Percentiles rank a stretch among this genome's conserved stretches.
phyloP scores from a whole-genome alignment of 2,797 vertebrate species.

The Lacerta agilis region DNA sequence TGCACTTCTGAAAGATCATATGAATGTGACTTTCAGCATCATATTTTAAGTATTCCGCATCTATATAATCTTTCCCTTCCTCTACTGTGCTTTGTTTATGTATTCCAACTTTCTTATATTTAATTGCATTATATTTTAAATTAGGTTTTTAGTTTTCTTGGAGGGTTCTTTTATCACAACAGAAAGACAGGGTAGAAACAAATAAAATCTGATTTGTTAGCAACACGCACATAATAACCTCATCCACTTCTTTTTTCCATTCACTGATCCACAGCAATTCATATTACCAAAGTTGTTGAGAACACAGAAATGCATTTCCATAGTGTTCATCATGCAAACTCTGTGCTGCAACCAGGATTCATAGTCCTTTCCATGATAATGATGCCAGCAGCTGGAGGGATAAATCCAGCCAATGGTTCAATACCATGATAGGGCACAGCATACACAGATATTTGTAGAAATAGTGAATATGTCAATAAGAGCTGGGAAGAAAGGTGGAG shows the following conservation, averaged over 20 bases:
- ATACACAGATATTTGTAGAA: background rate
- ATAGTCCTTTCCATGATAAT: background rate
- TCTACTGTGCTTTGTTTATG: background rate
- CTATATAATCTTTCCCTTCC: no score
- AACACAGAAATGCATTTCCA: background rate
- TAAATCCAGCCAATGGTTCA: background rate
- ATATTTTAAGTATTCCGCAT: no score
- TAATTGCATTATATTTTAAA: background rate
- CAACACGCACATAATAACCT: background rate
- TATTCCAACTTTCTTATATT: background rate
- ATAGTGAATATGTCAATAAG: background rate
- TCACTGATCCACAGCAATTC: background rate
- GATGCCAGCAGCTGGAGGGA: no score
- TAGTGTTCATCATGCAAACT: background rate
- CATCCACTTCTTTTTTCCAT: no score
- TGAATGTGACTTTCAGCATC: background rate
- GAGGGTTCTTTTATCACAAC: background rate
- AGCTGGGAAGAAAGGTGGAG: background rate
- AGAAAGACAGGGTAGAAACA: background rate
- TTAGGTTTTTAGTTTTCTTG: background rate
- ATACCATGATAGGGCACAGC: background rate
- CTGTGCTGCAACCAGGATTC: background rate
- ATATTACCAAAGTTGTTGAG: background rate
- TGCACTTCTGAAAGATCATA: background rate
- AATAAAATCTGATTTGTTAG: background rate